A percentile compares a stretch with the other conserved stretches of the same genome.
Evolutionary conservation across 2,888 invertebrate genomes (phyloP).

Genomic region (Ophion ventricosus): DNA sequence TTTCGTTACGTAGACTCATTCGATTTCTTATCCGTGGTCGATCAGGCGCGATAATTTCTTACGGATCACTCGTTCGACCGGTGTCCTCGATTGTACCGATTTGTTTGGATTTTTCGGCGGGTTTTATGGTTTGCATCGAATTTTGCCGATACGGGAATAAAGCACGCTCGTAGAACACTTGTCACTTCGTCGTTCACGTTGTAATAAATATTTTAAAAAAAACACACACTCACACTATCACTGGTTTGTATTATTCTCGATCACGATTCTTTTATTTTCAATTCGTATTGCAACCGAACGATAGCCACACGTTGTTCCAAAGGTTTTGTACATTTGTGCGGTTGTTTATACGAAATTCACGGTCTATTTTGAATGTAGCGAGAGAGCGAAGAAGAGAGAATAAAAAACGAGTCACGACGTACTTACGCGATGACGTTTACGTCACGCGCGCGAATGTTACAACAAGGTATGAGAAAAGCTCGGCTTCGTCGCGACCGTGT

Average conservation of each 20-base stretch:
- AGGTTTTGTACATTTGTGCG: background rate
- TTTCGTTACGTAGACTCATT: background rate
- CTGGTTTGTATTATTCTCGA: slow-evolving; percentile 30
- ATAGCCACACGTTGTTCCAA: background rate
- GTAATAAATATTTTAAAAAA: background rate
- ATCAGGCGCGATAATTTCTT: background rate
- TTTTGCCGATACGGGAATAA: background rate
- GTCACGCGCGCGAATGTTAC: background rate
- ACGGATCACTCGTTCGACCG: background rate
- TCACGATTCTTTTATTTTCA: slow-evolving; percentile 1
- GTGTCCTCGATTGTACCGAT: background rate
- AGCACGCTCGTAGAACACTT: slow-evolving; percentile 32
- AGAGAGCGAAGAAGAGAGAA: background rate
- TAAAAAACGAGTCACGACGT: background rate
- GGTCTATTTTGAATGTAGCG: background rate
- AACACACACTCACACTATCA: slow-evolving; percentile 39
- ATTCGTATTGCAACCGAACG: background rate
- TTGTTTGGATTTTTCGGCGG: background rate
- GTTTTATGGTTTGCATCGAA: background rate
- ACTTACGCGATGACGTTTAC: background rate
- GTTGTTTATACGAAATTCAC: background rate
- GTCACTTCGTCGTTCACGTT: slow-evolving; percentile 31
- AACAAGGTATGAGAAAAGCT: background rate
- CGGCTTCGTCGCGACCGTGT: background rate
- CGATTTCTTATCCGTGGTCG: background rate